phyloP scores from a whole-genome alignment of 2,888 invertebrate species.

The Euplexia lucipara region DNA sequence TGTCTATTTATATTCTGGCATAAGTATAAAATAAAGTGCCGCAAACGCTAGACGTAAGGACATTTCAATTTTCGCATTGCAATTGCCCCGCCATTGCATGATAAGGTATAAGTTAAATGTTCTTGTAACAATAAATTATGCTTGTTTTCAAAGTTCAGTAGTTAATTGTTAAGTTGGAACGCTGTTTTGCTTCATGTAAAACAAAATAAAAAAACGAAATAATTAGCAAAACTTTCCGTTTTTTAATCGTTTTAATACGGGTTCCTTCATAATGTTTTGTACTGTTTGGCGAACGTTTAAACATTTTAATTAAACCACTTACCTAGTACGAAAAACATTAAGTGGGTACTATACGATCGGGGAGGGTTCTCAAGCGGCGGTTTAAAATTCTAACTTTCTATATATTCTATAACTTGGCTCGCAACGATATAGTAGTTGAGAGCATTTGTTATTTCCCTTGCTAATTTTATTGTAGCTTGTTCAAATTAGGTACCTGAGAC shows the following conservation, averaged over 20 bases:
- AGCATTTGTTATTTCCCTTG: slow-evolving; percentile 53
- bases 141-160: slow-evolving; percentile 53
- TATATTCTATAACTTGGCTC: slow-evolving; percentile 43
- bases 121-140: slow-evolving; percentile 57
- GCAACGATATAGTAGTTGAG: slow-evolving; percentile 45
- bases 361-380: slow-evolving; percentile 65
- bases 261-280: slow-evolving; percentile 64
- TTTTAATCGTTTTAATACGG: slow-evolving; percentile 53
- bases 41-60: slow-evolving; percentile 8
- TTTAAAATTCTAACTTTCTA: slow-evolving; percentile 67
- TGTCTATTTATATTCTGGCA: too few relatives aligned
- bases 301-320: slow-evolving; percentile 85
- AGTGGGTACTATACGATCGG: slow-evolving; percentile 68
- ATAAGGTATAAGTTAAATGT: slow-evolving; percentile 45
- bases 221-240: slow-evolving; percentile 53
- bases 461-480: slow-evolving; percentile 51
- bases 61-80: slow-evolving; percentile 35
- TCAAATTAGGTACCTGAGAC: slow-evolving; percentile 48
- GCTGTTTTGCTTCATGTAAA: slow-evolving; percentile 49
- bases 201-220: slow-evolving; percentile 54
- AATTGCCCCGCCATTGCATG: slow-evolving; percentile 37
- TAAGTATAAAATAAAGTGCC: not conserved
- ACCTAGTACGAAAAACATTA: slow-evolving; percentile 67
- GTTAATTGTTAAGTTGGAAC: slow-evolving; percentile 44
- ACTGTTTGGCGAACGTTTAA: slow-evolving; percentile 74